Evolutionary conservation across 2,113 vertebrate genomes (phyloP).

Genomic region (Scophthalmus maximus): DNA sequence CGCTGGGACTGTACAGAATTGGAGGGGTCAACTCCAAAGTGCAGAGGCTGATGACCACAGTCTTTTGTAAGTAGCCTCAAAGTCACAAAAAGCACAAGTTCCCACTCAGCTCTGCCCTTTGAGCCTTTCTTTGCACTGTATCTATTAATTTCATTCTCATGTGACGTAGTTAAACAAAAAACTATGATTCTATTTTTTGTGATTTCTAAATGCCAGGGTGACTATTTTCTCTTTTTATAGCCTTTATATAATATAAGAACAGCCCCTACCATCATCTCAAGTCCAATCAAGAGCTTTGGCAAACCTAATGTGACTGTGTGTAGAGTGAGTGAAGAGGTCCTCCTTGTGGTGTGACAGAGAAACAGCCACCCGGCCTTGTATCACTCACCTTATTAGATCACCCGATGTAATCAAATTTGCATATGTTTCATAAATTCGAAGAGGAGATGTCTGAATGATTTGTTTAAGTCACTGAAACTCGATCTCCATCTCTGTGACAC

Average conservation of each 20-base stretch:
- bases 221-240: background rate
- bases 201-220: background rate
- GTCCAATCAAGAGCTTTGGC: background rate
- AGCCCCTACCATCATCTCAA: background rate
- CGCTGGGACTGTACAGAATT: slow-evolving; percentile 96
- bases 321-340: slow-evolving; percentile 61
- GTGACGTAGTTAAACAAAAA: background rate
- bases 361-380: slow-evolving; percentile 22
- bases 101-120: background rate
- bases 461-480: background rate
- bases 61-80: slow-evolving; percentile 88
- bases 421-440: slow-evolving; percentile 25
- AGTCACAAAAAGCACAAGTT: background rate
- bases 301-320: background rate
- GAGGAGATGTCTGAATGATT: slow-evolving; percentile 37
- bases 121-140: background rate
- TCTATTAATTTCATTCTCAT: background rate
- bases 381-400: slow-evolving; percentile 39
- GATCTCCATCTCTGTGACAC: slow-evolving; percentile 4
- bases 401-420: slow-evolving; percentile 32
- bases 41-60: slow-evolving; percentile 96
- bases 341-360: slow-evolving; percentile 60
- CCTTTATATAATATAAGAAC: no score
- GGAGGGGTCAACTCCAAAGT: slow-evolving; percentile 99
- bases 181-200: background rate